Evolutionary conservation across 2,797 vertebrate genomes (phyloP), one percentile per base, ranked within the genome.

Genomic region (Hydrophis major): DNA sequence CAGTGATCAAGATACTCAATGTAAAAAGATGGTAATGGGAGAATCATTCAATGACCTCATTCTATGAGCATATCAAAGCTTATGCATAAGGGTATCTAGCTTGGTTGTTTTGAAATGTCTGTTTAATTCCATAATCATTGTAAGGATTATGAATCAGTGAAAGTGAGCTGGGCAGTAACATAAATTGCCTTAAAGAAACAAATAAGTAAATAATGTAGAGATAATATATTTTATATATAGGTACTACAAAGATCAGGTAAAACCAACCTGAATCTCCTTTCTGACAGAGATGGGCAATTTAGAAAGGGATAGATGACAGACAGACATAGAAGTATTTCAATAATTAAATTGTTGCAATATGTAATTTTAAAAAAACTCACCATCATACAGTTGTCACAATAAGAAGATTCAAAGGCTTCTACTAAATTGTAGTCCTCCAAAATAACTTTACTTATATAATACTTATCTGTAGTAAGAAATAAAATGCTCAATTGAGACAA

Each of bases 401-500:
- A 95, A 89, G 93, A 50, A 89, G 93, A 94, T 96, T 94, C 89
- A 92, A 97, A 89, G 88, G 97, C 97, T 95, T 96, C 97, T 93
- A 97, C 91, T 56, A 98, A 96, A 96, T 97, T 95, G 93, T 92
- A 95, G 50, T 92, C 96, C 87, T 97, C 97, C 93, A 96, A 93
- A 0, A 96, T 94, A 94, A 97, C 95, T 94, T 91, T 97, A 89
- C 61, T 96, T 95, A 98, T 98, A 20, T 89, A 94, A 83, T 74
- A 74, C 16, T 96, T 97, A 90, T 97, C 98, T 98, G 96, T 37
- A 94, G 87, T 93, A 2, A 94, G 50, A 96, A 78, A 89, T n/a
- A 94, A 55, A 42, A 4, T 28, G 3, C 74, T 47, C 28, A 86
- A 94, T 25, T 1, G 50, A 18, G 53, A n/a, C 16, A 93, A 87